A percentile compares a stretch with the other conserved stretches of the same genome.
Conservation (phyloP, 2,797 vertebrate genomes). For the Acanthiza pusilla region DNA sequence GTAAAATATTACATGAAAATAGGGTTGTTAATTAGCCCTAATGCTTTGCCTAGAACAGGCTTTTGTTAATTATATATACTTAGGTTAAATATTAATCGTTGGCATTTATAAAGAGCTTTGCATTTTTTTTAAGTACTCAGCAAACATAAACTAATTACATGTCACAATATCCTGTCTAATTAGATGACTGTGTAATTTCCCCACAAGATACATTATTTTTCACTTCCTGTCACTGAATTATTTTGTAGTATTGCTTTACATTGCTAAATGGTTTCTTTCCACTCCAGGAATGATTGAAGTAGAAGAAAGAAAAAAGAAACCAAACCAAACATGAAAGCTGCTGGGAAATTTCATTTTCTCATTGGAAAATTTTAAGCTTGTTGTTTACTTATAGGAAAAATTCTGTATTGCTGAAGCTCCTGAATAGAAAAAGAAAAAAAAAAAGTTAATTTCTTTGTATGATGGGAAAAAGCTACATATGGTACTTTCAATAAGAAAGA, state of each 20-base stretch:
- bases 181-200: constrained; percentile 51
- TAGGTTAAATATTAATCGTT: constrained; percentile 61
- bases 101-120: constrained; percentile 42
- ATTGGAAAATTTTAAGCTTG: background rate
- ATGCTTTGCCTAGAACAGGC: background rate
- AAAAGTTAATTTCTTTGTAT: background rate
- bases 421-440: background rate
- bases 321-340: background rate
- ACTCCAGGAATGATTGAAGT: background rate
- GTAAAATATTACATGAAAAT: background rate
- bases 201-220: constrained; percentile 46
- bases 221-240: constrained; percentile 23
- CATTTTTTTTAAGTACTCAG: constrained; percentile 33
- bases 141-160: constrained; percentile 64
- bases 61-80: constrained; percentile 54
- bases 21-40: constrained; percentile 17
- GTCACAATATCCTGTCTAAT: constrained; percentile 59
- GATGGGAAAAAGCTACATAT: background rate
- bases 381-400: background rate
- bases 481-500: background rate
- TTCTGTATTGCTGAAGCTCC: background rate
- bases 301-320: background rate
- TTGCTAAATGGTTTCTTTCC: constrained; percentile 2
- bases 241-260: constrained; percentile 7
- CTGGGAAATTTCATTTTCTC: background rate